Evolutionary conservation across 1,140 invertebrate species (phyloP).

Genomic region (Tetramorium parvispinum): DNA sequence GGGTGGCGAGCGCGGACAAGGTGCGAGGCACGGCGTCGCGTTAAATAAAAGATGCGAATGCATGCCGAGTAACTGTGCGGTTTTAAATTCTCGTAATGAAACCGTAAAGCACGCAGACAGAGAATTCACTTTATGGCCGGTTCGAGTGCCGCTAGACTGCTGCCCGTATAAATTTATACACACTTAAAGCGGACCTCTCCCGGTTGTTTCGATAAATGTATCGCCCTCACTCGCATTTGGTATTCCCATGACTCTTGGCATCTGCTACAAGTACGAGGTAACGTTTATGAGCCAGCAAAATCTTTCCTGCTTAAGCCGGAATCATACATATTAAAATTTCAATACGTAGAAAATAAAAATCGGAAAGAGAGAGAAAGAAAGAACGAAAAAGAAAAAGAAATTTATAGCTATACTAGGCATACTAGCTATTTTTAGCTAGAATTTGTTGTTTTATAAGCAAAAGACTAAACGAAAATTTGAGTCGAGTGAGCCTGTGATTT

Average conservation of each 20-base stretch:
- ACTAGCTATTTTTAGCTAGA: too few relatives aligned
- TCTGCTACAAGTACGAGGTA: background rate
- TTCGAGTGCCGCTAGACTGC: slow-evolving; percentile 41
- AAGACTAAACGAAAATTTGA: too few relatives aligned
- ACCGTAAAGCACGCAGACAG: slow-evolving; percentile 65
- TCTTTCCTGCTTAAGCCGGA: background rate
- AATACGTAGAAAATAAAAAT: slow-evolving; percentile 12
- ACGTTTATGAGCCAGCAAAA: background rate
- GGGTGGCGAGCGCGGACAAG: background rate
- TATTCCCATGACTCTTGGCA: slow-evolving; percentile 37
- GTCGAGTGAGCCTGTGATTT: too few relatives aligned
- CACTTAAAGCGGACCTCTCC: slow-evolving; percentile 47
- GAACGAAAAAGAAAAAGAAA: background rate
- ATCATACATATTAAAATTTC: background rate
- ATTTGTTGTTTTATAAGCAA: too few relatives aligned
- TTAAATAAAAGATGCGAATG: slow-evolving; percentile 64
- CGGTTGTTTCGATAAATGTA: slow-evolving; percentile 56
- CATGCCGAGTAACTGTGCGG: slow-evolving; percentile 38
- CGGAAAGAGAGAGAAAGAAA: background rate
- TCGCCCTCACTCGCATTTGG: slow-evolving; percentile 19
- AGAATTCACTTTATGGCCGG: slow-evolving; percentile 64
- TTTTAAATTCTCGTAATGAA: slow-evolving; percentile 73
- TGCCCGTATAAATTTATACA: slow-evolving; percentile 56
- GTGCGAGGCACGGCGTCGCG: slow-evolving; percentile 37
- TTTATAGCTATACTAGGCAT: background rate